These are phyloP conservation scores for Napeogenes sylphis DNA, from an alignment of 2,888 invertebrate species.

Conservation along the genomic window DNA sequence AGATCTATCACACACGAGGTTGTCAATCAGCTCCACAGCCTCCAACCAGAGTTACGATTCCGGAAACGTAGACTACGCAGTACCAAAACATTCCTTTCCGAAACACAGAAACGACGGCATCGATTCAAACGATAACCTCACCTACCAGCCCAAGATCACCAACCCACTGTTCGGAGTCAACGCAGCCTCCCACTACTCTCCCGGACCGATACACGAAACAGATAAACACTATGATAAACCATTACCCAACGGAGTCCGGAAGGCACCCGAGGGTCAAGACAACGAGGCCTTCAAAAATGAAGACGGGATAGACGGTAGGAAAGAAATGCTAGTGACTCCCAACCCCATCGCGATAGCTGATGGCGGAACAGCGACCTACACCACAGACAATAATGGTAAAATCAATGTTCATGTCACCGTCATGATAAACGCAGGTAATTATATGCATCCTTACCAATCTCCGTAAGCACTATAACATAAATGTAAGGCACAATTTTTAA, in stretches of 20 bases:
- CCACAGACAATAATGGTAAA: conserved; percentile 89
- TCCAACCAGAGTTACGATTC: conserved; percentile 73
- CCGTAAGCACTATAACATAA: conserved; percentile 31
- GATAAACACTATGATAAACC: conserved; percentile 48
- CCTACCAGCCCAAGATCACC: conserved; percentile 55
- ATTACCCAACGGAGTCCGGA: conserved; percentile 76
- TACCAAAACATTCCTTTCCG: conserved; percentile 61
- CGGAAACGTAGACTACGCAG: conserved; percentile 59
- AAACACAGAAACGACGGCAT: conserved; percentile 50
- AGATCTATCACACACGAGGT: conserved; percentile 61
- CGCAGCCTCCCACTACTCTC: conserved; percentile 71
- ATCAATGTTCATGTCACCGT: conserved; percentile 93
- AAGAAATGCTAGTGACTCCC: conserved; percentile 68
- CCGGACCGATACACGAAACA: conserved; percentile 45
- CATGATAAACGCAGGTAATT: conserved; percentile 85
- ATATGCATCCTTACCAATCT: conserved; percentile 74
- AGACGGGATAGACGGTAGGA: conserved; percentile 79
- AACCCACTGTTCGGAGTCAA: conserved; percentile 73
- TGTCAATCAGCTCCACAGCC: conserved; percentile 66
- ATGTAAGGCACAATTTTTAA: conserved; percentile 32
- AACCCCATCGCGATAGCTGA: conserved; percentile 72
- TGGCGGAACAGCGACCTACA: conserved; percentile 77
- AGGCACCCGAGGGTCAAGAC: conserved; percentile 90
- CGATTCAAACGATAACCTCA: conserved; percentile 47
- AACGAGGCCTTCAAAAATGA: conserved; percentile 82